A percentile compares a stretch with the other conserved stretches of the same genome.
phyloP scores from a whole-genome alignment of 1,140 invertebrate genomes.

The Eriosoma lanigerum region DNA sequence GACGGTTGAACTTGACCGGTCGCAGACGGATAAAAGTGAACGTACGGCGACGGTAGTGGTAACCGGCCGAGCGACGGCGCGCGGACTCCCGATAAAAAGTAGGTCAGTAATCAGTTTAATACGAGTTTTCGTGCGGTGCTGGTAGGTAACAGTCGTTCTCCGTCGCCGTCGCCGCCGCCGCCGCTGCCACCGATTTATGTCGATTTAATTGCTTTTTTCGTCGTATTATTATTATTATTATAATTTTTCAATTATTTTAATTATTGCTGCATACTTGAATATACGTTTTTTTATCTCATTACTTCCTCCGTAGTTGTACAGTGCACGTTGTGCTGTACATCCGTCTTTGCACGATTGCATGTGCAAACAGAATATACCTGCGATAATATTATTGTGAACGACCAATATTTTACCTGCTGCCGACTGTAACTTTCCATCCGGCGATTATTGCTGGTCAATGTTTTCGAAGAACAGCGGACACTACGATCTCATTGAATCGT shows the following conservation, averaged over 20 bases:
- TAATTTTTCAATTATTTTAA: too few relatives aligned
- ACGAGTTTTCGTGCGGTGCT: slow-evolving; percentile 4
- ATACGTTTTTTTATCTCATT: neutral
- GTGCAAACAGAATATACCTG: neutral
- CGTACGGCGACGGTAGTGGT: neutral
- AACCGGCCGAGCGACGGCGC: neutral
- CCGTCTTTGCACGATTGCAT: neutral
- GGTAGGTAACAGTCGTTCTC: neutral
- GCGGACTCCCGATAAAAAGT: neutral
- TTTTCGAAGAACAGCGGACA: neutral
- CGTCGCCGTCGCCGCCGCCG: neutral
- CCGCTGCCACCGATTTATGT: too few relatives aligned
- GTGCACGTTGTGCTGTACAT: neutral
- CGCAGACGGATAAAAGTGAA: slow-evolving; percentile 2
- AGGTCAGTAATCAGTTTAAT: neutral
- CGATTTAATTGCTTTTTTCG: neutral
- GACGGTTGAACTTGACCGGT: slow-evolving; percentile 22
- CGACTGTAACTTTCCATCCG: neutral
- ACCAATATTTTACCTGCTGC: neutral
- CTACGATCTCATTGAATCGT: neutral
- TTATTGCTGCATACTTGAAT: neutral
- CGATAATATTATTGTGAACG: neutral
- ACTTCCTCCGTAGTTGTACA: neutral
- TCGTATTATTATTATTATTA: neutral
- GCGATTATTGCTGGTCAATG: neutral